Evolutionary conservation across 2,113 vertebrate species (phyloP).

Genomic region (Siniperca knerii): DNA sequence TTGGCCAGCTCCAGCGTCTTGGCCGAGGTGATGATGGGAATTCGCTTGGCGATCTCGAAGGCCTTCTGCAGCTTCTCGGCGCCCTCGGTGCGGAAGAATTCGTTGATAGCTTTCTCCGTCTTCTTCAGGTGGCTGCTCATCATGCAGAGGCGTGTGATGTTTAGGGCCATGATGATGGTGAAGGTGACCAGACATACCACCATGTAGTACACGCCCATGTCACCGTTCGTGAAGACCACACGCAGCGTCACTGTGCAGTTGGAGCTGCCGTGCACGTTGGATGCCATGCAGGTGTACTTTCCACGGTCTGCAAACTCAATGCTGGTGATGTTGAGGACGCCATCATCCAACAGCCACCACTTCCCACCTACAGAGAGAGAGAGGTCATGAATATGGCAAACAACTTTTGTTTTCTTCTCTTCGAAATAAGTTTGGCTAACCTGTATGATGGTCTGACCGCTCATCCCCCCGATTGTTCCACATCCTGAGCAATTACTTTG

Average conservation of each 20-base stretch:
- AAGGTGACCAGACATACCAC: constrained; percentile 98
- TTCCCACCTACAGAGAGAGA: constrained; percentile 82
- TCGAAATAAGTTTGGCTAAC: not conserved
- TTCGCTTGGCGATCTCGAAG: constrained; percentile 98
- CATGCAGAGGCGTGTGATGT: constrained; percentile 97
- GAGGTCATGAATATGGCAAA: not conserved
- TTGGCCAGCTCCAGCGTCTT: constrained; percentile 99
- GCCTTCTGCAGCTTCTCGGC: constrained; percentile 99
- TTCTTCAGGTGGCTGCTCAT: constrained; percentile 99
- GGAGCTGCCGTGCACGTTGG: constrained; percentile 87
- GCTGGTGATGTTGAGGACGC: constrained; percentile 93
- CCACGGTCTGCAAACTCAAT: constrained; percentile 95
- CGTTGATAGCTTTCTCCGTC: constrained; percentile 98
- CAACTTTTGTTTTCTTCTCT: not conserved
- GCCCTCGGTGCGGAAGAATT: constrained; percentile 98
- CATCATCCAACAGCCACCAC: constrained; percentile 89
- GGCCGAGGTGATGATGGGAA: constrained; percentile 98
- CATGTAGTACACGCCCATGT: constrained; percentile 99
- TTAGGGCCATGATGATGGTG: constrained; percentile 95
- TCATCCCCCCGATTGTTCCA: not conserved
- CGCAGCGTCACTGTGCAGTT: constrained; percentile 96
- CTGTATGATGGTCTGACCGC: not conserved
- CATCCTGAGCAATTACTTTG: not conserved
- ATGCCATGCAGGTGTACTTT: constrained; percentile 94
- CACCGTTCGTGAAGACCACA: constrained; percentile 93